phyloP scores from a whole-genome alignment of 2,888 invertebrate genomes.

The Sinelater perroti region DNA sequence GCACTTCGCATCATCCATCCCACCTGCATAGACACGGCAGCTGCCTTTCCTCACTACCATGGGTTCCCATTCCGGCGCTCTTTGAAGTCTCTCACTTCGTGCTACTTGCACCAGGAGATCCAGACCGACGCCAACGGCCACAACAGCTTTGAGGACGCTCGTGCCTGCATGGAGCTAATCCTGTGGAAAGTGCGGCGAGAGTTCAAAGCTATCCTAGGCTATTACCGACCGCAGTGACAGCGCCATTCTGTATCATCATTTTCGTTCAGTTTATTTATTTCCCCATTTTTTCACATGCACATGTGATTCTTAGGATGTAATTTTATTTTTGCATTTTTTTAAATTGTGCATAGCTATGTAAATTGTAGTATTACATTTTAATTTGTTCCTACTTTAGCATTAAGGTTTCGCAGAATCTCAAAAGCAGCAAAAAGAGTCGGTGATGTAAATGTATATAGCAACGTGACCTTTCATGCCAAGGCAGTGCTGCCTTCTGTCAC shows the following conservation, averaged over 20 bases:
- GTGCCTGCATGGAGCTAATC: constrained; percentile 89
- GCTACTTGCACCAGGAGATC: constrained; percentile 80
- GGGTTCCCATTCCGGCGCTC: constrained; percentile 87
- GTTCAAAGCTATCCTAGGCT: constrained; percentile 42
- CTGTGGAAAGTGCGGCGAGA: constrained; percentile 76
- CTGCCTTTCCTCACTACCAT: constrained; percentile 84
- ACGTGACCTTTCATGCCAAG: too few species aligned
- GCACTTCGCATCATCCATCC: constrained; percentile 85
- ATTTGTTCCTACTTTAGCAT: too few species aligned
- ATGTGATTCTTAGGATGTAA: constrained; percentile 38
- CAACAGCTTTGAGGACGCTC: constrained; percentile 93
- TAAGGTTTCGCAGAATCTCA: too few species aligned
- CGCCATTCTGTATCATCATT: not conserved
- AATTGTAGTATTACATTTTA: too few species aligned
- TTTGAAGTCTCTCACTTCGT: constrained; percentile 78
- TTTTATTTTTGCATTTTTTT: constrained; percentile 27
- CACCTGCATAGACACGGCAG: constrained; percentile 88
- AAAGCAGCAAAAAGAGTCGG: too few species aligned
- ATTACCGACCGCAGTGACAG: too few species aligned
- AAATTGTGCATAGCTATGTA: too few species aligned
- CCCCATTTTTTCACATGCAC: constrained; percentile 38
- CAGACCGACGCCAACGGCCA: constrained; percentile 82
- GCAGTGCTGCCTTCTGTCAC: too few species aligned
- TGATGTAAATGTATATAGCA: too few species aligned
- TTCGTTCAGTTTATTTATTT: constrained; percentile 38